Conservation (phyloP, 2,797 vertebrate genomes). For the Huso huso region DNA sequence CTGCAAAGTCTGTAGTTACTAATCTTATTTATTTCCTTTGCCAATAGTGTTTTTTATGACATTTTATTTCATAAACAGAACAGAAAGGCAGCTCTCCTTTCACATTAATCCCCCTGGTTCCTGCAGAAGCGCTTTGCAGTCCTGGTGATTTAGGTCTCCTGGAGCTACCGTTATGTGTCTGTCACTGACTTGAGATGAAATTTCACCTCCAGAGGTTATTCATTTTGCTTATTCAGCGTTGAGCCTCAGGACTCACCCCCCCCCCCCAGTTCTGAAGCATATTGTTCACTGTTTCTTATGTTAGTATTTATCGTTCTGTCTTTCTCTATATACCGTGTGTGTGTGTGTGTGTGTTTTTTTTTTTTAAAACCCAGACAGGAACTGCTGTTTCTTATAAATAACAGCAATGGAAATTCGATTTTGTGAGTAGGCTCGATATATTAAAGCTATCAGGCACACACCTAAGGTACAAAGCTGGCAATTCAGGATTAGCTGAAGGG, state of each 20-base stretch:
- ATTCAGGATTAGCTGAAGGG: conserved; percentile 22
- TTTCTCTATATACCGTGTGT: not conserved
- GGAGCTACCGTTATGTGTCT: conserved; percentile 18
- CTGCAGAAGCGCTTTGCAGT: not conserved
- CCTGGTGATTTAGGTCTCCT: conserved; percentile 23
- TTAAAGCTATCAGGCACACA: conserved; percentile 9
- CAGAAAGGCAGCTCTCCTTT: conserved; percentile 1
- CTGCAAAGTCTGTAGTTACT: not conserved
- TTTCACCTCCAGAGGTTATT: conserved; percentile 31
- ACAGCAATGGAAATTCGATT: conserved; percentile 15
- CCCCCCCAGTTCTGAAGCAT: not conserved
- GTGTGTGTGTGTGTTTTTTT: not conserved
- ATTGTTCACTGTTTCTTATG: not conserved
- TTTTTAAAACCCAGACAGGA: conserved; percentile 8
- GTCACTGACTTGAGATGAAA: conserved; percentile 30
- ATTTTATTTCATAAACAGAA: conserved; percentile 37
- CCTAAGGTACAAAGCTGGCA: conserved; percentile 13
- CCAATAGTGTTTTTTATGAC: conserved; percentile 18
- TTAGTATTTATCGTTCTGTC: not conserved
- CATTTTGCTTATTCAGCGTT: conserved; percentile 30
- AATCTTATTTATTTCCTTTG: conserved; percentile 4
- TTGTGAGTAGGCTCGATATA: conserved; percentile 8
- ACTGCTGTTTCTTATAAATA: conserved; percentile 15
- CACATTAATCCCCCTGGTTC: conserved; percentile 5
- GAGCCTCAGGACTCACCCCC: conserved; percentile 15